Base-by-base conservation (phyloP, 1,140 invertebrate genomes). In the Aphelinus atriplicis region DNA sequence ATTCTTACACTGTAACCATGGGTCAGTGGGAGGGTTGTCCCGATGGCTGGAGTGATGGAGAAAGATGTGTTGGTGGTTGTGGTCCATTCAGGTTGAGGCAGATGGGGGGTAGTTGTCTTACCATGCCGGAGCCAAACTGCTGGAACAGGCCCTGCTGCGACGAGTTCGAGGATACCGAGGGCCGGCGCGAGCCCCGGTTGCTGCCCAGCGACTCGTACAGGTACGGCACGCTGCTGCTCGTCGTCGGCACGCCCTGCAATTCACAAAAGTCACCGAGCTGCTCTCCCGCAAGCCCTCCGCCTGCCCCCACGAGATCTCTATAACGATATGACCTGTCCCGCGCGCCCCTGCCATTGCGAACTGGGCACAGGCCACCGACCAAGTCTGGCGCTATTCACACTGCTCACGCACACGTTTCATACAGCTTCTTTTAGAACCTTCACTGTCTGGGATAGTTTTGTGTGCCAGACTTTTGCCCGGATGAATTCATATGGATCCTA, bases 101-200 rank as follows among this genome's bases (percentile, higher is more conserved):
- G 86, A 89, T 88, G 89, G 90, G 88, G 92, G 92, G 90, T 91
- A 89, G 88, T 90, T 90, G 92, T 92, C 93, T 94, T 93, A 94
- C 93, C 92, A 94, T 94, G 90, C 94, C 95, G 87, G 92, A 92
- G 90, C 94, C 94, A 85, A 95, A 89, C 86, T 95, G 94, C 81
- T 95, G 94, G 72, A 95, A 88, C 50, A 95, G 88, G 56, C 94
- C 93, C 81, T 92, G 92, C 66, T 92, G 92, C 51, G 87, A 87
- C 10, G 87, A 81, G 3, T 86, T 91, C 86, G 84, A 88, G 82
- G 88, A 86, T 76, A 85, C 87, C 81, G 84, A 91, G 3, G 94
- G 92, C n/a, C 94, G 90, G 1, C 94, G 90, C 62, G 93, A 94
- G 53, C 78, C 75, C 45, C 94, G 90, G 84, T 95, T 93, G 78